Base-by-base conservation (phyloP, 2,888 invertebrate genomes). In the Sesia bembeciformis region DNA sequence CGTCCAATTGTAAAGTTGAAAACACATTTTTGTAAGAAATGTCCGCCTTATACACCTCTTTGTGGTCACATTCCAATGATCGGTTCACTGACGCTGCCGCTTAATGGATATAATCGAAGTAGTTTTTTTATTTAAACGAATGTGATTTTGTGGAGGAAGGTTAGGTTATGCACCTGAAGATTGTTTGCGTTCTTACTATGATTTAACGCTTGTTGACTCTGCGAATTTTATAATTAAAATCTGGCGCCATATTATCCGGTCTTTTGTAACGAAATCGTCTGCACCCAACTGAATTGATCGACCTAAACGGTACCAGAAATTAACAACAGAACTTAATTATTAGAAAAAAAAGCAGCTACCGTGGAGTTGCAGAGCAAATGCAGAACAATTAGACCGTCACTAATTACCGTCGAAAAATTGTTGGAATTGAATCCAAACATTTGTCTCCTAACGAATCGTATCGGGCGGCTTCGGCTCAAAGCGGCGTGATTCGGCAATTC, bases 381-480 rank as follows among this genome's bases (percentile, higher is more conserved):
- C 73, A 77, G 69, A 72, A 76, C 81, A 81, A 82, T 81, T 74
- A 76, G 70, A 78, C 81, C 86, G 81, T 82, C 73, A 84, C 89
- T 86, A 87, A 89, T 86, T 78, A 81, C 70, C 61, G 51, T 54
- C 57, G 62, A 84, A 87, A 86, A 85, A 82, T 68, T 72, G 62
- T 75, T 72, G 79, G 82, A 85, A 88, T 86, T 88, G 88, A 88
- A 87, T 87, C 77, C 79, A 85, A 87, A 87, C 88, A 87, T 88
- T 89, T 89, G 88, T 88, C 85, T 89, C 85, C 68, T 88, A 89
- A 89, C 88, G 87, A 87, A 87, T 87, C 88, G 87, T 85, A 80
- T 84, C 85, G 81, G 81, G 76, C 87, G 85, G 86, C 78, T 60
- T 65, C 70, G 61, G 60, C 70, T 87, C 88, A 88, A 87, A 88